Percentiles rank a stretch among this genome's conserved stretches.
These are phyloP conservation scores for Drosophila repletoides DNA, from an alignment of 1,140 invertebrate genomes.

Conservation along the genomic window DNA sequence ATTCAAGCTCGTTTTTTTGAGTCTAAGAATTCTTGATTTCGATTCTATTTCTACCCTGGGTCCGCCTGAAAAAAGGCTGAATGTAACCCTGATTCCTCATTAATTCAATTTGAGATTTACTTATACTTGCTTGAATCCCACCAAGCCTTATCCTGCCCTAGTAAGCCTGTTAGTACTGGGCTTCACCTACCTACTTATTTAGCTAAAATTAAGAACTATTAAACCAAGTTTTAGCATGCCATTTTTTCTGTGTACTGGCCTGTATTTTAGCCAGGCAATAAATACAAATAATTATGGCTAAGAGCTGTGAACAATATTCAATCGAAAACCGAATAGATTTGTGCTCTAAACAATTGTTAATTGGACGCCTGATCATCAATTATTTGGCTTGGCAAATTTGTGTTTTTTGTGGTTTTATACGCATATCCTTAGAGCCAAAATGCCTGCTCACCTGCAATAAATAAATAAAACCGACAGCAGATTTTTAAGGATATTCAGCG, in stretches of 20 bases:
- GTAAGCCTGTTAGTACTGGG: too few relatives aligned
- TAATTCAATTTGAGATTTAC: too few relatives aligned
- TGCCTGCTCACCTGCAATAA: slow-evolving; percentile 49
- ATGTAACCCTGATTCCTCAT: too few relatives aligned
- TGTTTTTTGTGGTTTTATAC: slow-evolving; percentile 39
- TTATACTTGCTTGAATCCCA: too few relatives aligned
- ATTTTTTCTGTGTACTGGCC: background rate
- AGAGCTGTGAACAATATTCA: background rate
- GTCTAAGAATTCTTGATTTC: too few relatives aligned
- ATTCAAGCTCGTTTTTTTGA: too few relatives aligned
- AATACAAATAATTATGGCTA: slow-evolving; percentile 5
- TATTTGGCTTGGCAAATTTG: slow-evolving; percentile 45
- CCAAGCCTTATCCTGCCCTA: too few relatives aligned
- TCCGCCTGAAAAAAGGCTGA: too few relatives aligned
- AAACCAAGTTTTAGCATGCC: too few relatives aligned
- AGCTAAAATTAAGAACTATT: too few relatives aligned
- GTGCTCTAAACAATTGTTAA: slow-evolving; percentile 23
- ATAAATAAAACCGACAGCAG: slow-evolving; percentile 66
- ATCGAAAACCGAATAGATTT: slow-evolving; percentile 28
- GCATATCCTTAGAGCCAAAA: slow-evolving; percentile 44
- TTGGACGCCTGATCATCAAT: slow-evolving; percentile 37
- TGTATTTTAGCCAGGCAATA: slow-evolving; percentile 1
- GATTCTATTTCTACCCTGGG: too few relatives aligned
- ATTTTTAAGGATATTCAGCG: slow-evolving; percentile 57
- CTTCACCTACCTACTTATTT: too few relatives aligned